Base-by-base conservation (phyloP, 2,888 invertebrate species). In the Bimastos eiseni region DNA sequence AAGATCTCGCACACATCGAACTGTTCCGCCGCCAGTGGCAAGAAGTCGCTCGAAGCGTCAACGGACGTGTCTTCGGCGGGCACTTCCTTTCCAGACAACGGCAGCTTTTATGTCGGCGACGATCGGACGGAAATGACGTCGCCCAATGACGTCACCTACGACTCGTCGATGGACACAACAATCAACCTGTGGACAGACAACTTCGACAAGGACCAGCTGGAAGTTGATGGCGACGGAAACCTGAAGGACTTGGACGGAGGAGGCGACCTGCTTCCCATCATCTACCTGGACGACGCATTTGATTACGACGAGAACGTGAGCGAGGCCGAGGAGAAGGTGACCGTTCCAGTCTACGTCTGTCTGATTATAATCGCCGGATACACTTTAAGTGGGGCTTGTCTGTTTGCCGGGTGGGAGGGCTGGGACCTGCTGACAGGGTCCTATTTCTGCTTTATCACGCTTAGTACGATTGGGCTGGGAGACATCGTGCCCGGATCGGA, bases 331-430 rank as follows among this genome's bases (percentile, higher is more conserved):
- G 91, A 91, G 24, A 92, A 93, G 24, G 94, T 94, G 15, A 93
- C 94, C 4, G 98, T 98, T 1, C 98, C 98, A 24, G 97, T 99
- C 84, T 96, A 97, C 90, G 96, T 98, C 86, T 98, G 98, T 95
- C 96, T 98, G 55, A 96, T 97, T 92, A 97, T 98, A 92, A 98
- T 99, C 96, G 96, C 98, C 93, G 97, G 97, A 94, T 97, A 97
- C 94, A 97, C 98, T 91, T 96, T 97, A 94, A 97, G 97, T 91
- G 99, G 99, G 36, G 98, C 98, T 1, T 96, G 97, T 94, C 96
- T 99, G 90, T 99, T 99, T 95, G 97, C 97, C 6, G 96, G 97
- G 94, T 99, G 98, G 98, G 99, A 99, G 91, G 96, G 97, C 84
- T 99, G 99, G 99, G 97, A 97, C 93, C 97, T 97, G 94, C 96